Evolutionary conservation across 2,888 invertebrate species (phyloP).

Genomic region (Hydrotaea cyrtoneurina): DNA sequence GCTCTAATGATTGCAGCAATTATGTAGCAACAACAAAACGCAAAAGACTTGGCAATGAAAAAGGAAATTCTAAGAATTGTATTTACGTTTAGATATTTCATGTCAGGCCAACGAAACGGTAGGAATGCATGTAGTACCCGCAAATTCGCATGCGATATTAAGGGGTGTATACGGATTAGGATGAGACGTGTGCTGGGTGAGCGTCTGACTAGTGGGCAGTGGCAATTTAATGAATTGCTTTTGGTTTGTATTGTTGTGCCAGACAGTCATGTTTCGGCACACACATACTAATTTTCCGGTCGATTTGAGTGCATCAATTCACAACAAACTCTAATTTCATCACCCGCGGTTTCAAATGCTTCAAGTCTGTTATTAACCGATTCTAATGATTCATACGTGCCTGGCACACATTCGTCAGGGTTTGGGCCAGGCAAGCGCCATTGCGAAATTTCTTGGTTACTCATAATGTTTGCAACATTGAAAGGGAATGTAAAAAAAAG

Average conservation of each 20-base stretch:
- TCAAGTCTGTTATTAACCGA: conserved; percentile 53
- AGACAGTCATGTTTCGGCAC: not conserved
- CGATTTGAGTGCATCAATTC: conserved; percentile 43
- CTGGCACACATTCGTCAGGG: conserved; percentile 66
- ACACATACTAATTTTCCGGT: conserved; percentile 61
- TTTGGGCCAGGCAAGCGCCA: conserved; percentile 61
- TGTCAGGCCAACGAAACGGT: not conserved
- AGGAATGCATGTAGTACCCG: not conserved
- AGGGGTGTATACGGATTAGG: conserved; percentile 2
- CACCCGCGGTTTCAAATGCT: conserved; percentile 50
- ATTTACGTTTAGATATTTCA: conserved; percentile 29
- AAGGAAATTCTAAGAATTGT: conserved; percentile 18
- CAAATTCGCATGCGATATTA: not conserved
- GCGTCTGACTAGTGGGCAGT: conserved; percentile 53
- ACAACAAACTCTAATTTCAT: conserved; percentile 34
- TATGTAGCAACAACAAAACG: not conserved
- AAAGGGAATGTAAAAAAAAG: not conserved
- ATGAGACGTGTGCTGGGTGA: conserved; percentile 21
- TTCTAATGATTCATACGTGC: conserved; percentile 67
- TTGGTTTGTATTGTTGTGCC: conserved; percentile 27
- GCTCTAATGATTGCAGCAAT: conserved; percentile 24
- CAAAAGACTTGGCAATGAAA: not conserved
- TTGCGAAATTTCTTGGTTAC: conserved; percentile 14
- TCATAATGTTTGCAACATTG: too few species aligned
- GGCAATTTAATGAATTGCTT: conserved; percentile 65